Evolutionary conservation across 2,888 invertebrate genomes (phyloP), one percentile per base, ranked within the genome.

Genomic region (Lasioglossum oenotherae): DNA sequence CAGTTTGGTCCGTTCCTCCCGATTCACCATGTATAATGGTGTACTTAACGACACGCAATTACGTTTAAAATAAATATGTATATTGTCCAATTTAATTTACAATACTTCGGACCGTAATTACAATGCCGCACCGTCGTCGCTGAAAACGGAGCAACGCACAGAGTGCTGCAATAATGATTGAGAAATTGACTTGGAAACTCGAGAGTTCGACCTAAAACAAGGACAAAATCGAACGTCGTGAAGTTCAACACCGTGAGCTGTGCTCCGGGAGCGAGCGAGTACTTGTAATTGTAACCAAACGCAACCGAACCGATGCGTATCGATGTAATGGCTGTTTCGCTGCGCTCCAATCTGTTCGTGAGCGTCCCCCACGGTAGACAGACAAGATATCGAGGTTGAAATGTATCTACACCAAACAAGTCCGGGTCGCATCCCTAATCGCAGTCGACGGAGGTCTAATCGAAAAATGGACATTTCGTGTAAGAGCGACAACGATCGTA

Each of bases 401-500:
- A 16, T 16, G 16, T 64, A 64, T 69, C 41, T 44, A 44, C 14
- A 44, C 27, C n/a, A 41, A 44, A 72, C 69, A 72, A 27, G 44
- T 14, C 27, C 6, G 44, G 44, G 44, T 72, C 72, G 72, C 38
- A 69, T 64, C 64, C 31, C 64, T 64, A 14, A 71, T 71, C 71
- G 41, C 71, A 3, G 71, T n/a, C n/a, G 23, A 23, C 41, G 60
- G 14, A 64, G 27, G 69, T 31, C 46, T 35, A 16, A 44, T 44
- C 41, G 71, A 71, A 71, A 71, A 71, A 71, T 71, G 38, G 46
- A 46, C 74, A 49, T 49, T 64, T 27, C 64, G 64, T 64, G 76
- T 64, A 71, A 31, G 27, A 27, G n/a, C 72, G 69, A 38, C 67
- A 23, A 57, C 75, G 80, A 78, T 69, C 16, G 76, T 49, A 35